These are phyloP conservation scores for Tethya wilhelma DNA, from an alignment of 37 sponge, comb jelly and placozoan genomes.

Conservation along the genomic window DNA sequence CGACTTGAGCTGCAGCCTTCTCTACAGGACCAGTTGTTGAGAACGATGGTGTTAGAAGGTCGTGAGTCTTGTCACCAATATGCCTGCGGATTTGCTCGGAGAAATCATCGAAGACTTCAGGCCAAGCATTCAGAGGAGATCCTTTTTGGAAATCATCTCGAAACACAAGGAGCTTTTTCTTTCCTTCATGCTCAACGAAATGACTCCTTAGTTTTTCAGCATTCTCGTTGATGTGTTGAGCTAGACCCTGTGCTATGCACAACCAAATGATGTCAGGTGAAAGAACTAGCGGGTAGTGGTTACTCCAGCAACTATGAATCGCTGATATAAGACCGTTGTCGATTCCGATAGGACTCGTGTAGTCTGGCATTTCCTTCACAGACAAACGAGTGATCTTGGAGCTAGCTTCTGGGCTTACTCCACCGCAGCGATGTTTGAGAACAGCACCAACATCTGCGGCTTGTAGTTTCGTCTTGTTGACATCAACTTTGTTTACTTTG, in stretches of 20 bases:
- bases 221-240: conserved; percentile 51
- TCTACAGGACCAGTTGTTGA: conserved; percentile 65
- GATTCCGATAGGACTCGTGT: background rate
- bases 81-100: conserved; percentile 49
- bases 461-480: background rate
- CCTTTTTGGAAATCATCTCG: conserved; percentile 61
- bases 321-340: conserved; percentile 14
- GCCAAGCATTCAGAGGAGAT: conserved; percentile 51
- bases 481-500: conserved; percentile 10
- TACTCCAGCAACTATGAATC: background rate
- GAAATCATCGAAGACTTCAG: conserved; percentile 61
- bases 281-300: conserved; percentile 54
- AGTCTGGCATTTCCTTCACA: background rate
- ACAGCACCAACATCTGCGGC: background rate
- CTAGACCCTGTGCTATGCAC: conserved; percentile 53
- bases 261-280: conserved; percentile 67
- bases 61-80: conserved; percentile 46
- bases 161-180: conserved; percentile 10
- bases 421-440: conserved; percentile 17
- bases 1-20: conserved; percentile 57
- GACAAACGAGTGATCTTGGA: background rate
- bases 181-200: conserved; percentile 72
- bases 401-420: conserved; percentile 15
- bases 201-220: conserved; percentile 55
- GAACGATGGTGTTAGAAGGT: conserved; percentile 41